These are phyloP conservation scores for Brachyrhaphis roseni DNA, from an alignment of 2,797 vertebrate genomes.

Conservation along the genomic window DNA sequence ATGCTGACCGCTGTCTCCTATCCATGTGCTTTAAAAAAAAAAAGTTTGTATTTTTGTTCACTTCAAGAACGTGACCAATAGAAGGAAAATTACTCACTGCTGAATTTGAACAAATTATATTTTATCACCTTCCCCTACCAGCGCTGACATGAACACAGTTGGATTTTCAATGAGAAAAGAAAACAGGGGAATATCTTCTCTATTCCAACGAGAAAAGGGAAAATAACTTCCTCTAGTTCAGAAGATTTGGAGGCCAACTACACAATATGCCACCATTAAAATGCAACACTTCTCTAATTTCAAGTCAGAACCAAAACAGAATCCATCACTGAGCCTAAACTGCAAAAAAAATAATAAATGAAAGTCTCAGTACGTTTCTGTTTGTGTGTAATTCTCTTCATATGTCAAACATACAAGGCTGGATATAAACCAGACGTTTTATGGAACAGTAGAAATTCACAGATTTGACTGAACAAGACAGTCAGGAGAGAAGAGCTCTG, in stretches of 20 bases:
- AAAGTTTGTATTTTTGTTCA: neutral
- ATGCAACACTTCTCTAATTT: neutral
- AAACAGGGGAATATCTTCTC: constrained; percentile 28
- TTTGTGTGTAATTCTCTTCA: neutral
- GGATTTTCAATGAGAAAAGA: constrained; percentile 17
- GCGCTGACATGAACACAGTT: constrained; percentile 20
- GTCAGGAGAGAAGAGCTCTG: constrained; percentile 21
- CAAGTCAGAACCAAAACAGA: neutral
- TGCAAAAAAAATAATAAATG: neutral
- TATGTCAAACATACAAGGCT: neutral
- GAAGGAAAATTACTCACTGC: neutral
- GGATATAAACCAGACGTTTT: neutral
- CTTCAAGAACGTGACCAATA: neutral
- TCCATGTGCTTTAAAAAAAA: neutral
- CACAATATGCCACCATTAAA: constrained; percentile 6
- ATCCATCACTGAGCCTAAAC: neutral
- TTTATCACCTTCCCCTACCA: constrained; percentile 11
- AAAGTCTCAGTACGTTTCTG: neutral
- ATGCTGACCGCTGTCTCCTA: neutral
- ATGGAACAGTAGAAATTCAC: neutral
- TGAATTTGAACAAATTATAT: constrained; percentile 19
- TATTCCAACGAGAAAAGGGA: constrained; percentile 28
- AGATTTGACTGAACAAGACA: constrained; percentile 23
- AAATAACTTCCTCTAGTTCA: neutral
- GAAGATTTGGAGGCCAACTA: constrained; percentile 23